Percentiles rank a stretch among this genome's conserved stretches.
These are phyloP conservation scores for Drosophila leontia DNA, from an alignment of 1,140 invertebrate genomes.

Conservation along the genomic window DNA sequence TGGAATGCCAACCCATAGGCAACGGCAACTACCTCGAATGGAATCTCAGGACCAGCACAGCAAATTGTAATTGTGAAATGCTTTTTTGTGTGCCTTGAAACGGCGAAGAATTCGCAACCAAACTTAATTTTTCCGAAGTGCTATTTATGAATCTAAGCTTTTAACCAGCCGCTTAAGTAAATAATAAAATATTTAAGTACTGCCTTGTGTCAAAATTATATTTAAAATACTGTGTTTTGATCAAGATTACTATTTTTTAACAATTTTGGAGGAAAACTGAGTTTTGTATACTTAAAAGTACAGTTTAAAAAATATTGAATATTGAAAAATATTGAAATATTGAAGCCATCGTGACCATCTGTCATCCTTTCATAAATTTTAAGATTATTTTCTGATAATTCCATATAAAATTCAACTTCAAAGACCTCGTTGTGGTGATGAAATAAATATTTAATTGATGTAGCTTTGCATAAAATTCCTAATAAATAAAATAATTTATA, in stretches of 20 bases:
- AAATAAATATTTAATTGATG: conserved; percentile 22
- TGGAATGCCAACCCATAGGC: conserved; percentile 20
- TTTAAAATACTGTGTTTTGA: background rate
- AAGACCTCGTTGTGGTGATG: background rate
- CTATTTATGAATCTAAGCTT: background rate
- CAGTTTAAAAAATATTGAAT: too few species aligned
- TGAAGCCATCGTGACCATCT: too few species aligned
- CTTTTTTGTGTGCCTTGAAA: background rate
- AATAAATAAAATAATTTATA: conserved; percentile 11
- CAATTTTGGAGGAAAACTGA: too few species aligned
- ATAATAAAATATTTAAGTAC: background rate
- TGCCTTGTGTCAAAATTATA: background rate
- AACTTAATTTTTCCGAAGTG: conserved; percentile 9
- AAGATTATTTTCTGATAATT: too few species aligned
- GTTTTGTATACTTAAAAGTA: too few species aligned
- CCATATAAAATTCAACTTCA: too few species aligned
- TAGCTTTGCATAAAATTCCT: background rate
- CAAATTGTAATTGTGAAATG: conserved; percentile 11
- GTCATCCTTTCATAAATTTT: too few species aligned
- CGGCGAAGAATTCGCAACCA: background rate
- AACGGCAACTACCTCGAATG: background rate
- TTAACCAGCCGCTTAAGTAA: background rate
- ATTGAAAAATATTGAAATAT: too few species aligned
- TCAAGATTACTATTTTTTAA: background rate
- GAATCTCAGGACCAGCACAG: conserved; percentile 14